Base-by-base conservation (phyloP, 92 coral and sea anemone genomes). In the Meandrina meandrites region DNA sequence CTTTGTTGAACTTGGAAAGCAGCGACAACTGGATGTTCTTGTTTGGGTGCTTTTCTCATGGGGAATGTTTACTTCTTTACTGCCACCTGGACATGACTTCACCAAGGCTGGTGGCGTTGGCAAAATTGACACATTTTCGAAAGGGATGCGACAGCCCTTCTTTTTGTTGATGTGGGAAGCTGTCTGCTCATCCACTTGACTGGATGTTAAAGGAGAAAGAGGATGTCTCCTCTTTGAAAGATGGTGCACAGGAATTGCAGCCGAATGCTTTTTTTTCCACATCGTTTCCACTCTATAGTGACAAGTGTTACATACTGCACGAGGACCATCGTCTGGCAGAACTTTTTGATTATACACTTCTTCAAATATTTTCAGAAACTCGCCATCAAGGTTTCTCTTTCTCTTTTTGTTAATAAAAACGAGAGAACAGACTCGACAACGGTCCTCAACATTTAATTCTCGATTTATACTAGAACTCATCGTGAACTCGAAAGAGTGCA, bases 1-100 rank as follows among this genome's bases (percentile, higher is more conserved):
- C 62, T 68, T 70, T 6, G 75, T 62, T 8, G 89, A 78, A 78
- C 47, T 62, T 70, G 84, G 89, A 27, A 37, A 76, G 70, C 89
- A 86, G 40, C 21, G 84, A 71, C 89, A 86, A 64, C 70, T 79
- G 4, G 78, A 82, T 36, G 50, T 45, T 75, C 13, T 24, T 12
- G 86, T 82, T 47, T 82, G 86, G 76, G 42, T 82, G 78, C 62
- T 8, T 24, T 27, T 42, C 15, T 40, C 67, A 24, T 34, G 13
- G 14, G 16, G 12, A 50, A 27, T 42, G 28, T 35, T 36, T 76
- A 24, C 50, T 11, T 42, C 27, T 21, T 76, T 76, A 11, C 53
- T 50, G n/a, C n/a, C n/a, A n/a, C n/a, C n/a, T n/a, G n/a, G n/a
- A n/a, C n/a, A n/a, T 76, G 54, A 40, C 79, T 9, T 8, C 13